phyloP scores from a whole-genome alignment of 1,140 invertebrate genomes.

The Probaryconus sp. region DNA sequence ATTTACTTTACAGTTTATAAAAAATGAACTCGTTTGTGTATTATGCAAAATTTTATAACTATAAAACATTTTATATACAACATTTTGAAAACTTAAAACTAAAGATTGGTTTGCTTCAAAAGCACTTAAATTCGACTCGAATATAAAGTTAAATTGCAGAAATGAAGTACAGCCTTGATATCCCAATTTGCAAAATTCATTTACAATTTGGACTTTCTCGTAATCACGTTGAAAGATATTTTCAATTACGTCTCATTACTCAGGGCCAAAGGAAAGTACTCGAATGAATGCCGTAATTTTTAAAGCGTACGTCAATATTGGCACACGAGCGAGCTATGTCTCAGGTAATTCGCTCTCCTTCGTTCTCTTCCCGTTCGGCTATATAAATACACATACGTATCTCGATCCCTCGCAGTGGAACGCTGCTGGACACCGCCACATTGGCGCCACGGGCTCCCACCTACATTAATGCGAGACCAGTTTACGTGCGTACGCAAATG shows the following conservation, averaged over 20 bases:
- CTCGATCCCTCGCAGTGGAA: constrained; percentile 34
- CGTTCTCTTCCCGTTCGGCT: constrained; percentile 12
- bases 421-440: constrained; percentile 70
- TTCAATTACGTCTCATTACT: constrained; percentile 20
- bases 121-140: too few relatives aligned
- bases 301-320: constrained; percentile 22
- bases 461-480: constrained; percentile 60
- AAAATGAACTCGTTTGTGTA: too few relatives aligned
- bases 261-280: too few relatives aligned
- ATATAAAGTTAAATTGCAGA: too few relatives aligned
- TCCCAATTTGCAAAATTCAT: constrained; percentile 10
- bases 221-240: constrained; percentile 6
- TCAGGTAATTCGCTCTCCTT: constrained; percentile 19
- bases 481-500: constrained; percentile 33
- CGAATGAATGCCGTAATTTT: too few relatives aligned
- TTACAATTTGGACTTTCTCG: too few relatives aligned
- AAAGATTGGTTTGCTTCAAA: too few relatives aligned
- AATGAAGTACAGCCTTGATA: too few relatives aligned
- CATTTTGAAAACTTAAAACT: too few relatives aligned
- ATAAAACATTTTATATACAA: too few relatives aligned
- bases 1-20: too few relatives aligned
- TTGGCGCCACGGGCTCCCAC: constrained; percentile 71
- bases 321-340: constrained; percentile 13
- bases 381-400: constrained; percentile 22
- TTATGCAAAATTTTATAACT: too few relatives aligned